Conservation (phyloP, 2,888 invertebrate species). For the Chirona hameri region DNA sequence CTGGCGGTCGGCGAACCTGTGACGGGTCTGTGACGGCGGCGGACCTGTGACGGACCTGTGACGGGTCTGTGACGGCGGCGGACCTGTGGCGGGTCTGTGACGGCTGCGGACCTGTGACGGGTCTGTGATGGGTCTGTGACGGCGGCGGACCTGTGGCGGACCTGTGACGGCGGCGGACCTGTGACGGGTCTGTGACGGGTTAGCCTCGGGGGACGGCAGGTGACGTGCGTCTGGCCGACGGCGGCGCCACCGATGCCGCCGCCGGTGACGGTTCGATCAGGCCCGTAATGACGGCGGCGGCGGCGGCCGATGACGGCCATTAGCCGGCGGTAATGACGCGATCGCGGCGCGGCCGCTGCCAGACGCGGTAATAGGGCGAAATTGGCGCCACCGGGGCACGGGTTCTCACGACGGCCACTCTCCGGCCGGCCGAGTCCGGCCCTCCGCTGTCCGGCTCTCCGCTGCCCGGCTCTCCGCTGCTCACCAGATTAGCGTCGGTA, state of each 20-base stretch:
- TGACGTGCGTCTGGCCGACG: neutral
- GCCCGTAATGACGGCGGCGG: neutral
- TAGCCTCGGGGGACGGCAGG: neutral
- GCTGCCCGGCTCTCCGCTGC: neutral
- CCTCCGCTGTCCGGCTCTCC: neutral
- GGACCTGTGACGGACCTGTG: too few species aligned
- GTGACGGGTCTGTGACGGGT: neutral
- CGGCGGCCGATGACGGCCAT: neutral
- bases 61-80: neutral
- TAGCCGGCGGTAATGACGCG: neutral
- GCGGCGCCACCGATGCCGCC: neutral
- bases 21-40: neutral
- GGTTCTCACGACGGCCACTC: neutral
- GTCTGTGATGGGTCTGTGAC: too few species aligned
- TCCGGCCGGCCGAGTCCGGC: neutral
- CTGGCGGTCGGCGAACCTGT: neutral
- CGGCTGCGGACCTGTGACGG: neutral
- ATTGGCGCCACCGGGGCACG: neutral
- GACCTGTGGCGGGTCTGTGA: neutral
- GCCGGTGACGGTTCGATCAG: neutral
- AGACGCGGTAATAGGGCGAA: slow-evolving; percentile 5
- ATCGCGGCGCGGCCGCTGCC: neutral
- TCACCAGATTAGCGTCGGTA: neutral
- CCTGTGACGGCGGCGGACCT: too few species aligned
- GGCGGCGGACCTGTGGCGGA: too few species aligned